Evolutionary conservation across 2,797 vertebrate species (phyloP).

Genomic region (Percopsis omiscomaycus): DNA sequence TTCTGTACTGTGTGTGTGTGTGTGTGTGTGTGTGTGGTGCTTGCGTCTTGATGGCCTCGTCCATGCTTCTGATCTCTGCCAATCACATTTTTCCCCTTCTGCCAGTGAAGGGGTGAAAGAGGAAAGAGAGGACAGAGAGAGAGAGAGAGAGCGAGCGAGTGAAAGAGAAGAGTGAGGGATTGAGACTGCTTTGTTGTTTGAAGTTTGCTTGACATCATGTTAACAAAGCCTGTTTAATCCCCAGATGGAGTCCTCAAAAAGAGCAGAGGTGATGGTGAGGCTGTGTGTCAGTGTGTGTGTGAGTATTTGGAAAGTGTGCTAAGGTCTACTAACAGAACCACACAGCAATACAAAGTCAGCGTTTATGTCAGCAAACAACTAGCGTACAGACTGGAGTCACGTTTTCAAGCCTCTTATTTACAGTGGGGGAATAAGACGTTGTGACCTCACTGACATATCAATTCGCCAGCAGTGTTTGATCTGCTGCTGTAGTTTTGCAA

Average conservation of each 20-base stretch:
- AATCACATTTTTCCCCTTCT: conserved; percentile 35
- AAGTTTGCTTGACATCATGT: conserved; percentile 71
- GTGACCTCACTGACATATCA: no score
- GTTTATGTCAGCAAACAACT: conserved; percentile 21
- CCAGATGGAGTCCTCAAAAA: conserved; percentile 43
- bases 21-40: conserved; percentile 9
- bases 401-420: no score
- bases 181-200: conserved; percentile 60
- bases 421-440: no score
- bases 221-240: conserved; percentile 68
- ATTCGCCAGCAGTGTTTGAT: no score
- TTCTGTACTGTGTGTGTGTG: not conserved
- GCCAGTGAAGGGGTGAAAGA: conserved; percentile 6
- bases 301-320: conserved; percentile 4
- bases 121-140: not conserved
- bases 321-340: conserved; percentile 18
- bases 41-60: conserved; percentile 29
- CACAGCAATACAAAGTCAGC: conserved; percentile 19
- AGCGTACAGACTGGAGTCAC: no score
- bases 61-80: conserved; percentile 42
- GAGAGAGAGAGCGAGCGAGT: conserved; percentile 6
- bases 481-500: no score
- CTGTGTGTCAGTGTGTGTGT: conserved; percentile 14
- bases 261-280: conserved; percentile 32
- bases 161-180: conserved; percentile 16